Percentiles rank a stretch among this genome's conserved stretches.
Conservation (phyloP, 2,888 invertebrate species). For the Onthophagus sagittarius region DNA sequence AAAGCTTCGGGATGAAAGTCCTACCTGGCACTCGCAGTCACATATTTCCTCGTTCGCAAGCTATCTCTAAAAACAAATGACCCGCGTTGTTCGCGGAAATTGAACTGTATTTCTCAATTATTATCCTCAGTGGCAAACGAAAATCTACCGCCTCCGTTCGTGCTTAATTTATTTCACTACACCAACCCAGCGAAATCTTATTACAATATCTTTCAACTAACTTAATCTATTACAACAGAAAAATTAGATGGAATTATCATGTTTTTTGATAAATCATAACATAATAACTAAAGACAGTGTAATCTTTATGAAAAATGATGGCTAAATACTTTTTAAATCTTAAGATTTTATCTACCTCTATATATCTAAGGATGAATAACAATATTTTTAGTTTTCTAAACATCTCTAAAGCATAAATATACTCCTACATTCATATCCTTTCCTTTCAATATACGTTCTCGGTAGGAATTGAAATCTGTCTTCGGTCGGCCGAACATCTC, state of each 20-base stretch:
- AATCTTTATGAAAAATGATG: background rate
- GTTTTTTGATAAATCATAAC: background rate
- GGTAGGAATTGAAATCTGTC: background rate
- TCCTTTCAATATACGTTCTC: background rate
- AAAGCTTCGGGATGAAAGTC: background rate
- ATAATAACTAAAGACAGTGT: background rate
- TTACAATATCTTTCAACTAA: conserved; percentile 13
- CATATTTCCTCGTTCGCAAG: conserved; percentile 20
- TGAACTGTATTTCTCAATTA: conserved; percentile 30
- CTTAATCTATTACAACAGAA: conserved; percentile 6
- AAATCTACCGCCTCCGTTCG: conserved; percentile 24
- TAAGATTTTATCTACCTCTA: no score
- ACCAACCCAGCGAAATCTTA: background rate
- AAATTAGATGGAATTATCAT: background rate
- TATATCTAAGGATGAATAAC: no score
- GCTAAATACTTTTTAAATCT: no score
- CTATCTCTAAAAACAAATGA: conserved; percentile 24
- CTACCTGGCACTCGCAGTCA: conserved; percentile 8
- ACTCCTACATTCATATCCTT: background rate
- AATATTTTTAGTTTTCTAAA: background rate
- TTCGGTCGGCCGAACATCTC: background rate
- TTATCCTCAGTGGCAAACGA: conserved; percentile 25
- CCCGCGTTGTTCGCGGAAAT: conserved; percentile 26
- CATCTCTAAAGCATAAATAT: background rate
- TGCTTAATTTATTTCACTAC: conserved; percentile 20